Evolutionary conservation across 2,113 vertebrate species (phyloP).

Genomic region (Tyto alba): DNA sequence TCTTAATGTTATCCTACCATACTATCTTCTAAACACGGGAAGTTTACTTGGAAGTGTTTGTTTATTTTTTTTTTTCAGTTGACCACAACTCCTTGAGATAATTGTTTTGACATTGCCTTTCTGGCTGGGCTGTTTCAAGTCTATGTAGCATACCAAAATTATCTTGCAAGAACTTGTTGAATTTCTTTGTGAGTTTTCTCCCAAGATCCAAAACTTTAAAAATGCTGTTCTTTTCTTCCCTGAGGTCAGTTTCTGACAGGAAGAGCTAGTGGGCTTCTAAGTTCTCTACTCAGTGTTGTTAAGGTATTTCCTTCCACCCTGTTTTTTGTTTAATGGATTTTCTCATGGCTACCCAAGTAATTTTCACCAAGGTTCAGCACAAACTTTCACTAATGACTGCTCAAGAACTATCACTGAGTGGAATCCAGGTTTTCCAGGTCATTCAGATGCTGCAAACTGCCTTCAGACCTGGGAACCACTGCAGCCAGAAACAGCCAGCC

Average conservation of each 20-base stretch:
- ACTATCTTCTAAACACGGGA: neutral
- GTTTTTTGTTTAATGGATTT: neutral
- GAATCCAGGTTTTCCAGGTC: neutral
- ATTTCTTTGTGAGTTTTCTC: neutral
- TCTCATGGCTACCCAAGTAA: neutral
- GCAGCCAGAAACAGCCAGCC: neutral
- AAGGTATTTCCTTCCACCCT: neutral
- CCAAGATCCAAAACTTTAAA: neutral
- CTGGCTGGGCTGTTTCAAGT: neutral
- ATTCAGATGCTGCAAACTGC: neutral
- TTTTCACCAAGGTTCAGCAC: neutral
- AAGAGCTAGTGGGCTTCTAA: neutral
- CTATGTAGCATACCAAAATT: neutral
- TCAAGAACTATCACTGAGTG: neutral
- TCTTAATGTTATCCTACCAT: neutral
- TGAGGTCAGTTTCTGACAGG: neutral
- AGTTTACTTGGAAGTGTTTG: neutral
- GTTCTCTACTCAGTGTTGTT: neutral
- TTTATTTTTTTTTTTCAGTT: neutral
- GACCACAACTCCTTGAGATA: neutral
- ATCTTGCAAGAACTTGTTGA: neutral
- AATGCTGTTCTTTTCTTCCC: neutral
- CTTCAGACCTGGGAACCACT: neutral
- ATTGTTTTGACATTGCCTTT: constrained; percentile 11
- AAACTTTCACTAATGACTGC: neutral